Evolutionary conservation across 2,113 vertebrate species (phyloP).

Genomic region (Siphamia tubifer): DNA sequence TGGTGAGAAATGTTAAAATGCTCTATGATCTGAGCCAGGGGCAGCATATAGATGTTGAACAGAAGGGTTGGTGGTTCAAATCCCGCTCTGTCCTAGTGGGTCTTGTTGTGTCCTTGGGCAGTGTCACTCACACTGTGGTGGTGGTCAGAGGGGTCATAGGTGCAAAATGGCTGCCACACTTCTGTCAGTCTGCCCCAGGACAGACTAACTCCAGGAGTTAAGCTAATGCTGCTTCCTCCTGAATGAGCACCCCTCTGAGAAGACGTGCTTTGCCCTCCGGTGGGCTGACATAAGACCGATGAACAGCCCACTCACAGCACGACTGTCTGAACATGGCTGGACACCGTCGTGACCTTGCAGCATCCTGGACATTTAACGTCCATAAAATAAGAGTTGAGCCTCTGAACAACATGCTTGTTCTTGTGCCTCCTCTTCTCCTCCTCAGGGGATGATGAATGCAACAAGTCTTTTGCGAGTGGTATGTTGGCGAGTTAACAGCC

Average conservation of each 20-base stretch:
- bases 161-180: no score
- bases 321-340: slow-evolving; percentile 85
- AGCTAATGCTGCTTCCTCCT: slow-evolving; percentile 84
- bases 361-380: slow-evolving; percentile 91
- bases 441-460: slow-evolving; percentile 90
- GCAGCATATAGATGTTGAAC: no score
- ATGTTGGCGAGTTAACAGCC: no score
- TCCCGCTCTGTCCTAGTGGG: no score
- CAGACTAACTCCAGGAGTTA: slow-evolving; percentile 44
- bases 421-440: slow-evolving; percentile 94
- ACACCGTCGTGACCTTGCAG: slow-evolving; percentile 86
- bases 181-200: no score
- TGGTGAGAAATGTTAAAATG: no score
- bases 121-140: no score
- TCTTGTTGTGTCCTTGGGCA: no score
- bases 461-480: slow-evolving; percentile 91
- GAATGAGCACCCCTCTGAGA: slow-evolving; percentile 85
- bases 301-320: slow-evolving; percentile 84
- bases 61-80: no score
- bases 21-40: no score
- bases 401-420: slow-evolving; percentile 93
- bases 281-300: slow-evolving; percentile 84
- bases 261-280: slow-evolving; percentile 85
- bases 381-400: slow-evolving; percentile 94
- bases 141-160: no score